Percentiles rank a stretch among this genome's conserved stretches.
These are phyloP conservation scores for Acrobeloides nanus DNA, from an alignment of 2,888 invertebrate species.

Conservation along the genomic window DNA sequence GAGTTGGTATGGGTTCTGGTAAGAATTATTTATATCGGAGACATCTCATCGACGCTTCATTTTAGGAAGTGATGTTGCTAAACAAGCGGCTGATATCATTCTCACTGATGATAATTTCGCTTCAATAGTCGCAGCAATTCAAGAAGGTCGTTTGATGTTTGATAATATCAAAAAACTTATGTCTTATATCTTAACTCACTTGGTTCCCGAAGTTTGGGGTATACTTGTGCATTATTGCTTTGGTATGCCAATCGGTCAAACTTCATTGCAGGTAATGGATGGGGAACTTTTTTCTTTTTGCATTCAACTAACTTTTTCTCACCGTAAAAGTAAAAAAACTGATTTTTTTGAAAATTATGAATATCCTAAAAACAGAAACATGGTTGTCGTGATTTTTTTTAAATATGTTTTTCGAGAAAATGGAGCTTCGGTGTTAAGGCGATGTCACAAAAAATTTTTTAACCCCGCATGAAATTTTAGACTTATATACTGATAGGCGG, in stretches of 20 bases:
- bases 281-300: not conserved
- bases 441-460: no score
- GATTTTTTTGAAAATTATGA: no score
- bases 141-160: conserved; percentile 5
- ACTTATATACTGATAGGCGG: no score
- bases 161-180: conserved; percentile 10
- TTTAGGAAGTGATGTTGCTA: conserved; percentile 36
- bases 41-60: not conserved
- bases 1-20: conserved; percentile 19
- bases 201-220: conserved; percentile 19
- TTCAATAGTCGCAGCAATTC: conserved; percentile 33
- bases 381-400: no score
- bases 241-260: conserved; percentile 25
- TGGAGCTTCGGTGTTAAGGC: not conserved
- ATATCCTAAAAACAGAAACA: no score
- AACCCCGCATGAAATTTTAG: no score
- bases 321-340: no score
- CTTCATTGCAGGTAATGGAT: conserved; percentile 24
- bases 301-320: no score
- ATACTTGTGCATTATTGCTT: conserved; percentile 26
- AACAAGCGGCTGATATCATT: conserved; percentile 40
- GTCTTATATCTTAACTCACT: conserved; percentile 20
- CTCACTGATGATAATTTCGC: conserved; percentile 36
- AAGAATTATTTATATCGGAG: not conserved
- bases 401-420: conserved; percentile 1